phyloP scores from a whole-genome alignment of 2,113 vertebrate genomes.

The cattle (Bos taurus) region DNA sequence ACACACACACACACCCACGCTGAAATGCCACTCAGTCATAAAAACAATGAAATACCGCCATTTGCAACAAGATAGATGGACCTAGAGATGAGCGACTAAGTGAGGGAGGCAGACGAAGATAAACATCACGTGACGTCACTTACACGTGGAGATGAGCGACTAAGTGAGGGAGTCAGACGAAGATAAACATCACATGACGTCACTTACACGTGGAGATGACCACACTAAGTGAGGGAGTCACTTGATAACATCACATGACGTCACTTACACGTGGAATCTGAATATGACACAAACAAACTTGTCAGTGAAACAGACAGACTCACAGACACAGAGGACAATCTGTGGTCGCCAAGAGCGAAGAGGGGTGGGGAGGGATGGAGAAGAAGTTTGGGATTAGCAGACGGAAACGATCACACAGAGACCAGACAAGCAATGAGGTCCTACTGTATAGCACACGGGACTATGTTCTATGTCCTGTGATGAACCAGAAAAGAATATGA shows the following conservation, averaged over 20 bases:
- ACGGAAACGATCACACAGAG: not conserved
- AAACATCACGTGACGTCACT: not conserved
- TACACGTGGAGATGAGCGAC: not conserved
- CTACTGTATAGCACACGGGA: fast-evolving
- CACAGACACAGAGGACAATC: not conserved
- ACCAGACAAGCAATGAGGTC: not conserved
- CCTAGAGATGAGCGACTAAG: too few relatives aligned
- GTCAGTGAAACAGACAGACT: not conserved
- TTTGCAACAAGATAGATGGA: not conserved
- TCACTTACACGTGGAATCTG: not conserved
- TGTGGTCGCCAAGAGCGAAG: not conserved
- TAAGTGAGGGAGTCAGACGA: not conserved
- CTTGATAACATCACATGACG: not conserved
- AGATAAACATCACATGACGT: not conserved
- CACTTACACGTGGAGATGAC: not conserved
- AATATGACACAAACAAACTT: not conserved
- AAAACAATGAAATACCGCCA: not conserved
- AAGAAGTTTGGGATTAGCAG: not conserved
- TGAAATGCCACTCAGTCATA: not conserved
- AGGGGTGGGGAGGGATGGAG: not conserved
- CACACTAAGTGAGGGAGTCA: not conserved
- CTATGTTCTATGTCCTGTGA: not conserved
- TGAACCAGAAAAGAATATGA: not conserved
- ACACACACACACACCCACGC: not conserved
- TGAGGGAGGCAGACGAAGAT: not conserved